Percentiles rank a stretch among this genome's conserved stretches.
Evolutionary conservation across 2,888 invertebrate species (phyloP).

Genomic region (Tetropium fuscum): DNA sequence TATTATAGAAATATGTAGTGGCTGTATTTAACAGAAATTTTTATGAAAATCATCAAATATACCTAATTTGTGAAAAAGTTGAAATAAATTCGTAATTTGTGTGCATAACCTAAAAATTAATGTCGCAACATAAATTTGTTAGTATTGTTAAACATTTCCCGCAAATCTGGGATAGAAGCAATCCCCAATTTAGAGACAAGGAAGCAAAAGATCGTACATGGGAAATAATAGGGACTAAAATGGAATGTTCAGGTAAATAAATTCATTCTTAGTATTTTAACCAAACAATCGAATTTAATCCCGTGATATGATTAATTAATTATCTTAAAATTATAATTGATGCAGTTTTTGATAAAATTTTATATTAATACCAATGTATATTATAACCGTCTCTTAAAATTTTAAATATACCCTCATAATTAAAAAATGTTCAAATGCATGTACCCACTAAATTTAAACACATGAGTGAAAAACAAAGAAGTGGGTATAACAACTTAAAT

Average conservation of each 20-base stretch:
- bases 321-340: too few relatives aligned
- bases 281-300: too few relatives aligned
- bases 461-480: neutral
- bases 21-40: neutral
- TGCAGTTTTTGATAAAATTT: too few relatives aligned
- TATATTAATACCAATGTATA: too few relatives aligned
- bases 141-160: slow-evolving; percentile 47
- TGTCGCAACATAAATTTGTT: slow-evolving; percentile 48
- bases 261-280: too few relatives aligned
- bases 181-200: slow-evolving; percentile 51
- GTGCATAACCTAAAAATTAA: slow-evolving; percentile 42
- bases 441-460: too few relatives aligned
- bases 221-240: slow-evolving; percentile 47
- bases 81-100: neutral
- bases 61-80: neutral
- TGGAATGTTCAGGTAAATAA: slow-evolving; percentile 47
- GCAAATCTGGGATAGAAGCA: slow-evolving; percentile 53
- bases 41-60: neutral
- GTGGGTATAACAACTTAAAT: neutral
- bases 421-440: too few relatives aligned
- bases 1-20: neutral
- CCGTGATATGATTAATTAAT: too few relatives aligned
- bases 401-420: too few relatives aligned
- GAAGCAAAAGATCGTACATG: slow-evolving; percentile 49
- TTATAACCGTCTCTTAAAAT: too few relatives aligned